Evolutionary conservation across 53 echinoderm and acorn worm genomes (phyloP), one percentile per base, ranked within the genome.

Genomic region (Paelopatides confundens): DNA sequence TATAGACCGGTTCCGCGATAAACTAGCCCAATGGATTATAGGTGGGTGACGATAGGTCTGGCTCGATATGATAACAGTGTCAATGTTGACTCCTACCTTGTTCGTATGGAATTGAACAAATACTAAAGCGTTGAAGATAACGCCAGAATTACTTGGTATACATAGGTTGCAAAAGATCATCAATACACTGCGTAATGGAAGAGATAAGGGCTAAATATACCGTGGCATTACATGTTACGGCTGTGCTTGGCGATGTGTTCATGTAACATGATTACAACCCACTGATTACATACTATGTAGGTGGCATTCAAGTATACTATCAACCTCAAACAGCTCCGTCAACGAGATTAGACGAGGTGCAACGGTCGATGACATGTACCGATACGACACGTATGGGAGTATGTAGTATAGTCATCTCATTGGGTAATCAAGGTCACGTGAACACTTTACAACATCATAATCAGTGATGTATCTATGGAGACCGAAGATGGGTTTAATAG

Each of bases 31-130:
- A 74, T 74, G 46, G 74, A 39, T 74, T 74, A 40, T 26, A 74
- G 74, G 74, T 12, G 74, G 74, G 74, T 74, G 74, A 74, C 74
- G 40, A 74, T 74, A 74, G 40, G 74, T 74, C 74, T 74, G 74
- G 74, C 58, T 39, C 39, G 74, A 74, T 74, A 46, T 39, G 74
- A 74, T 74, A 74, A 74, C 74, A 74, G 46, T 74, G 39, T 74
- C 74, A 74, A 39, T 74, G 46, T 74, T 74, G 74, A 74, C 74
- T 74, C 46, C 74, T 74, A 74, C 40, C 74, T 74, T 74, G 74
- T 74, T 74, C 70, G 28, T 74, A 43, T 39, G 74, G 24, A 23
- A 74, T 38, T 74, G 74, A 74, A 74, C 74, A 74, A 74, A 74
- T 26, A 74, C 46, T 74, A 35, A 39, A 31, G 46, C 27, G 27